Base-by-base conservation (phyloP, 2,113 vertebrate species). In the Peromyscus leucopus region DNA sequence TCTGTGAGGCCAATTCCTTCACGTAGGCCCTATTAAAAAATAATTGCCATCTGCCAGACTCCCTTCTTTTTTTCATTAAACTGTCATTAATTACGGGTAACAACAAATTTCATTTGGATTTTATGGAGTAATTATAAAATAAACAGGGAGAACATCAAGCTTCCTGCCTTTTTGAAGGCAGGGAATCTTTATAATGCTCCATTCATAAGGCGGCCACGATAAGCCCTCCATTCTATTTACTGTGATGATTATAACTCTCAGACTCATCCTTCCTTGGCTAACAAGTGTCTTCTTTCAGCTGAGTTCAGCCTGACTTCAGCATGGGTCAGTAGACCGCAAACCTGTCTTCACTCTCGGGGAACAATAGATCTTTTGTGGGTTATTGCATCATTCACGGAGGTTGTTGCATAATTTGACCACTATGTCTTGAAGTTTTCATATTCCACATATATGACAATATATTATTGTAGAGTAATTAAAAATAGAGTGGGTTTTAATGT, bases 341-440 rank as follows among this genome's bases (percentile, higher is more conserved):
- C 69, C 89, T 96, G 96, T 95, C 94, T 93, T 90, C 0, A 0
- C 92, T 94, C 72, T 85, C 97, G 96, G 96, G 5, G 97, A 98
- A 98, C 98, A 98, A 88, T 79, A 98, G 94, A 97, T 93, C 98
- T 96, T 96, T 98, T 89, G 93, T 84, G 96, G 97, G 84, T 98
- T 98, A 97, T 22, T 98, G 95, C 90, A 98, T 98, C 96, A 98
- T 98, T 98, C 98, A 98, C 97, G 51, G 21, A 90, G 97, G 95
- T 21, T 59, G 48, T 17, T 93, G 90, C 90, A 86, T 91, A 97
- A 97, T 51, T 26, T 79, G 94, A 97, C 48, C 39, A 90, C 90
- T 88, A 93, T 51, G 61, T 91, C 96, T 97, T 91, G 55, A 87
- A 96, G 84, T 93, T 28, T 90, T 98, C 98, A 97, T 89, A 91